A percentile compares a stretch with the other conserved stretches of the same genome.
Evolutionary conservation across 1,140 invertebrate species (phyloP).

Genomic region (Temnothorax nylanderi): DNA sequence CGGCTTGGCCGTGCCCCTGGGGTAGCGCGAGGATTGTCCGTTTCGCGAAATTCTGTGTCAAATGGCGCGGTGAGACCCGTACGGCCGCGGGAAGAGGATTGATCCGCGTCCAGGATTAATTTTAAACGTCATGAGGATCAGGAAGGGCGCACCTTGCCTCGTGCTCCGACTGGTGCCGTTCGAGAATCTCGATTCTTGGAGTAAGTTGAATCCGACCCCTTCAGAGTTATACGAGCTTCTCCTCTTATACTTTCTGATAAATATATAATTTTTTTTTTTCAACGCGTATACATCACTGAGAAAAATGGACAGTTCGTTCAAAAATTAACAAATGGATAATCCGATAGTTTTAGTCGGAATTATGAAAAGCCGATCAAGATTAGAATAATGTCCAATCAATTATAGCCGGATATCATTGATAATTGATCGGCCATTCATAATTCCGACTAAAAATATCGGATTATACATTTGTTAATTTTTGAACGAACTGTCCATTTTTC

Average conservation of each 20-base stretch:
- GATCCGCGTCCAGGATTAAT: constrained; percentile 29
- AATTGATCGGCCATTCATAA: too few relatives aligned
- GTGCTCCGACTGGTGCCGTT: constrained; percentile 87
- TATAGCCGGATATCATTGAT: too few relatives aligned
- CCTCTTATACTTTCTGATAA: neutral
- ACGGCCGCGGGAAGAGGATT: neutral
- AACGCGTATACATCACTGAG: too few relatives aligned
- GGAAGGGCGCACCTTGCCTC: constrained; percentile 88
- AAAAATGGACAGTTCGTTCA: too few relatives aligned
- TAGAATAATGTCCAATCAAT: too few relatives aligned
- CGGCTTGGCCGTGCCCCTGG: neutral
- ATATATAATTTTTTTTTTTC: too few relatives aligned
- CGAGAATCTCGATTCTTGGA: constrained; percentile 84
- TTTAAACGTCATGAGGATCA: constrained; percentile 87
- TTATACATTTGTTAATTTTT: too few relatives aligned
- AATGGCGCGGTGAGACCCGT: constrained; percentile 68
- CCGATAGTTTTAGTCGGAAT: too few relatives aligned
- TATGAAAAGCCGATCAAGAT: too few relatives aligned
- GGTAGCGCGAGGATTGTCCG: neutral
- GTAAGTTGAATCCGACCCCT: constrained; percentile 77
- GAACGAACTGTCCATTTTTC: too few relatives aligned
- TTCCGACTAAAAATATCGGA: too few relatives aligned
- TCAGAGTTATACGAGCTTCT: constrained; percentile 24
- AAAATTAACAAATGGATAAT: too few relatives aligned
- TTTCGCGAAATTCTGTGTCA: constrained; percentile 51